These are phyloP conservation scores for Carapus acus DNA, from an alignment of 2,797 vertebrate species.

Conservation along the genomic window DNA sequence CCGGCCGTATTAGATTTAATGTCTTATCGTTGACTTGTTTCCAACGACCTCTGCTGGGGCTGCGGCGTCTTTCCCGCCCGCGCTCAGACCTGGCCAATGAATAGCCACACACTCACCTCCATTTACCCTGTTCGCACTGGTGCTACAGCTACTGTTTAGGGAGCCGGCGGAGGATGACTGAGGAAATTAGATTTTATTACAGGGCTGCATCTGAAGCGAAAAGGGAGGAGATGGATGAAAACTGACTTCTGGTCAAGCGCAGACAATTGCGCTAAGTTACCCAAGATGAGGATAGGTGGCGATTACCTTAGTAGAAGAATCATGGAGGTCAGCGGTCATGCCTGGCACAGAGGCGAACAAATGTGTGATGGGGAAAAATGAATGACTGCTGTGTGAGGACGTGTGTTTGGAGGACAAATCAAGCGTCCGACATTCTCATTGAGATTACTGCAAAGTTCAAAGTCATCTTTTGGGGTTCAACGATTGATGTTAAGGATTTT, in stretches of 20 bases:
- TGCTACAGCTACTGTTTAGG: slow-evolving; percentile 9
- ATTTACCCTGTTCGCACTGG: slow-evolving; percentile 17
- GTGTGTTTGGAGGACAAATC: no score
- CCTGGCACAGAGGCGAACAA: background rate
- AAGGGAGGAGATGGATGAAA: slow-evolving; percentile 5
- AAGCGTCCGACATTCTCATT: no score
- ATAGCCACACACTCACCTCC: slow-evolving; percentile 16
- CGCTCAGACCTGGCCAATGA: slow-evolving; percentile 14
- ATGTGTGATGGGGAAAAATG: background rate
- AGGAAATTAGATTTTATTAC: slow-evolving; percentile 20
- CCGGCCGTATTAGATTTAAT: slow-evolving; percentile 21
- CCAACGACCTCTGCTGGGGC: slow-evolving; percentile 21
- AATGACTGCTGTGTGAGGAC: background rate
- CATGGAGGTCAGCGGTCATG: slow-evolving; percentile 2
- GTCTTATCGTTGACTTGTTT: slow-evolving; percentile 22
- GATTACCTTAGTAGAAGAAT: slow-evolving; percentile 7
- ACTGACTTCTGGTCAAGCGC: slow-evolving; percentile 14
- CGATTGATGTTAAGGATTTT: no score
- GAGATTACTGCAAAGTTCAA: no score
- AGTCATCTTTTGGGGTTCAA: no score
- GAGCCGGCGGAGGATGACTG: slow-evolving; percentile 12
- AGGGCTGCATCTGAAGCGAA: slow-evolving; percentile 12
- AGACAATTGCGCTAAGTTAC: slow-evolving; percentile 4
- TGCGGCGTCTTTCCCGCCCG: slow-evolving; percentile 10
- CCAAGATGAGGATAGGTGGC: background rate